Evolutionary conservation across 2,113 vertebrate genomes (phyloP).

Genomic region (Neofelis nebulosa): DNA sequence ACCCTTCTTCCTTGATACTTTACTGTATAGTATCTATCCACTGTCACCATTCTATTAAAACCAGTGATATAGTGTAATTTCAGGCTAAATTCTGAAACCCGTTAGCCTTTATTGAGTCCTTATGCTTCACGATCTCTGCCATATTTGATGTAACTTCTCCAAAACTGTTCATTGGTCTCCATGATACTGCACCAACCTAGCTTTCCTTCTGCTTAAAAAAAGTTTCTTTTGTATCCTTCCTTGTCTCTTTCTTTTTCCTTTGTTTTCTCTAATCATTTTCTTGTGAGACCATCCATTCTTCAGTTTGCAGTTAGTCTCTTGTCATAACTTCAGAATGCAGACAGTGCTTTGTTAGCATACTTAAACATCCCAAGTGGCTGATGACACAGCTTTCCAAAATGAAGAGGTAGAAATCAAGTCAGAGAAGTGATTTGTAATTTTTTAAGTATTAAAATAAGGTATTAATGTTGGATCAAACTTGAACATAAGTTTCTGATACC

Average conservation of each 20-base stretch:
- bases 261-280: slow-evolving; percentile 9
- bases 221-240: not conserved
- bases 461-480: not conserved
- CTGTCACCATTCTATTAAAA: slow-evolving; percentile 45
- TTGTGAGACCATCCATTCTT: slow-evolving; percentile 35
- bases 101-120: not conserved
- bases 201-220: not conserved
- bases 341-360: not conserved
- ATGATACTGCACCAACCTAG: not conserved
- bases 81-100: not conserved
- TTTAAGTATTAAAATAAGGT: slow-evolving; percentile 19
- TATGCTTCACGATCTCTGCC: not conserved
- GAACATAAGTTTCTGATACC: not conserved
- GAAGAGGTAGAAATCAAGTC: not conserved
- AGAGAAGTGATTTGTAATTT: slow-evolving; percentile 34
- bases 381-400: not conserved
- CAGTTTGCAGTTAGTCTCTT: slow-evolving; percentile 14
- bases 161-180: not conserved
- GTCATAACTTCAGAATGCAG: slow-evolving; percentile 16
- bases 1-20: not conserved
- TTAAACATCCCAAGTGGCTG: not conserved
- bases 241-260: not conserved
- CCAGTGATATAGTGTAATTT: not conserved
- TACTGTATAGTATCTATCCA: not conserved
- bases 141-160: not conserved